Conservation (phyloP, 2,113 vertebrate genomes). For the Rhegmatorhina hoffmannsi region DNA sequence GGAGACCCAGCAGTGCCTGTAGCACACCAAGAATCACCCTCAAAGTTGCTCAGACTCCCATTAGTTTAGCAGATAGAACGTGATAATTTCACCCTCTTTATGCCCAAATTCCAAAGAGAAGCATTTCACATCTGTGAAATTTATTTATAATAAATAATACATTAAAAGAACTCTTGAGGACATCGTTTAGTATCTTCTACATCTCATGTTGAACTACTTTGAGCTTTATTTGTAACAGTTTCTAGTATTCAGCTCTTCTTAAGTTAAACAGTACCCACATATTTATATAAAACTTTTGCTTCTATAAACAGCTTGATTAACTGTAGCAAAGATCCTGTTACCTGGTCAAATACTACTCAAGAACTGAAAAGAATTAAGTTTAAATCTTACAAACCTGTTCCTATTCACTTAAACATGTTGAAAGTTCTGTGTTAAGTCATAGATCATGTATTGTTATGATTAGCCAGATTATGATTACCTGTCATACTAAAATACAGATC, state of each 20-base stretch:
- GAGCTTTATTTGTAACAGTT: neutral
- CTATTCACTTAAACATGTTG: neutral
- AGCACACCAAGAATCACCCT: neutral
- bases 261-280: neutral
- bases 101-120: neutral
- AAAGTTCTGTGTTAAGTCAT: neutral
- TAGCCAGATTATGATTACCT: neutral
- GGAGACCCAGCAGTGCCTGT: neutral
- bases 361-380: neutral
- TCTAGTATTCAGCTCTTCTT: neutral
- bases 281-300: neutral
- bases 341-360: neutral
- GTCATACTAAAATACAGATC: neutral
- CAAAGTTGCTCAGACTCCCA: neutral
- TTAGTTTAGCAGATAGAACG: rapidly evolving
- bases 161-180: neutral
- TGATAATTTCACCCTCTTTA: neutral
- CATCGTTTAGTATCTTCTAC: neutral
- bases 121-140: neutral
- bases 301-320: neutral
- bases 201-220: neutral
- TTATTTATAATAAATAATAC: neutral
- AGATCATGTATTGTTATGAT: neutral
- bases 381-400: neutral
- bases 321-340: neutral